Percentiles rank a stretch among this genome's conserved stretches.
Evolutionary conservation across 2,113 vertebrate species (phyloP).

Genomic region (Gopherus flavomarginatus): DNA sequence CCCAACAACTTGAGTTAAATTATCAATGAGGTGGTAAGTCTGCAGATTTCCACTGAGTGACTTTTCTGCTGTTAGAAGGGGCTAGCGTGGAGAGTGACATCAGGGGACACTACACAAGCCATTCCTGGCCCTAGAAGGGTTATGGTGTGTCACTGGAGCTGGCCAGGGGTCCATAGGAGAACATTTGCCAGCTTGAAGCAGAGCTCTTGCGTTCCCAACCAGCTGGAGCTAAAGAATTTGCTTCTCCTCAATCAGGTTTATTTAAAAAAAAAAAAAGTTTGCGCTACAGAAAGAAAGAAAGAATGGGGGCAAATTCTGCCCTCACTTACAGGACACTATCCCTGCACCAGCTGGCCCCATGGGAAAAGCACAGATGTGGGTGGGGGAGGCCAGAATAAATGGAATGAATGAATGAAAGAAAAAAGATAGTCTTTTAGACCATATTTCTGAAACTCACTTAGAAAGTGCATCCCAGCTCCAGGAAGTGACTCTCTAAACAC

Average conservation of each 20-base stretch:
- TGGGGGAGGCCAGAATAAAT: background rate
- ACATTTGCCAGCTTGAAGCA: background rate
- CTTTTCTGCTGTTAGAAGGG: background rate
- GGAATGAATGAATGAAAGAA: background rate
- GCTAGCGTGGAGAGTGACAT: background rate
- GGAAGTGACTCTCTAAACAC: background rate
- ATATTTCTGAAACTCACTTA: background rate
- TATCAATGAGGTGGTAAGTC: background rate
- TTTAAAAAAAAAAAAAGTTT: background rate
- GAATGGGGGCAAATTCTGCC: background rate
- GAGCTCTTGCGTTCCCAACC: background rate
- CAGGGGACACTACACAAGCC: background rate
- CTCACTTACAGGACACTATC: background rate
- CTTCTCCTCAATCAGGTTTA: background rate
- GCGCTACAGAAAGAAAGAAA: too few species aligned
- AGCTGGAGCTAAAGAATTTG: background rate
- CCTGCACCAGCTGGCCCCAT: background rate
- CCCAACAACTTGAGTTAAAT: background rate
- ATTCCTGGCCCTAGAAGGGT: background rate
- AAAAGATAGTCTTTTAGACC: background rate
- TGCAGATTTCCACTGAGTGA: background rate
- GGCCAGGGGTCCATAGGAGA: background rate
- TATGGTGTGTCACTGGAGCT: background rate
- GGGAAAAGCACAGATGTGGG: background rate
- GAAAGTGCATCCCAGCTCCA: background rate